phyloP scores from a whole-genome alignment of 2,797 vertebrate genomes.

The Enteromius mattozi region DNA sequence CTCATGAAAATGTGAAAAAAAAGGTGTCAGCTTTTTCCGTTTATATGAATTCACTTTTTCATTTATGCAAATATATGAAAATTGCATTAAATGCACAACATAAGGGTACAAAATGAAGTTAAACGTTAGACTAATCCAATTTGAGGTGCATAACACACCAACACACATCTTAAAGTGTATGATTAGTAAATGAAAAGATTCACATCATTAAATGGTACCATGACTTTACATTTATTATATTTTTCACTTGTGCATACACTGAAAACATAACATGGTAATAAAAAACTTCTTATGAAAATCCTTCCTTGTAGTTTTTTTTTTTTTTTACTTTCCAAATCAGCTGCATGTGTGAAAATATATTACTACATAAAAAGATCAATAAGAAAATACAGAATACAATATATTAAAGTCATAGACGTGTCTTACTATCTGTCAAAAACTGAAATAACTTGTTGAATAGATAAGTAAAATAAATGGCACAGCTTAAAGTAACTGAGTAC shows the following conservation, averaged over 20 bases:
- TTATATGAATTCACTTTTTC: not conserved
- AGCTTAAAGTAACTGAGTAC: conserved; percentile 61
- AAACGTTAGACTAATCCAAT: not conserved
- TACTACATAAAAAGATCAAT: conserved; percentile 80
- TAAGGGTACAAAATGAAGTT: not conserved
- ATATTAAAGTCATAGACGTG: conserved; percentile 80
- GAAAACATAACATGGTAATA: conserved; percentile 71
- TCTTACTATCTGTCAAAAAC: conserved; percentile 66
- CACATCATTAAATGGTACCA: conserved; percentile 67
- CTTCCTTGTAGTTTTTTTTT: conserved; percentile 58
- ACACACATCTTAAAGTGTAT: too few species aligned
- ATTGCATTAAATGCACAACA: not conserved
- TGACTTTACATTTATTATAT: conserved; percentile 73
- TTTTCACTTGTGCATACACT: conserved; percentile 75
- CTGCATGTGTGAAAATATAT: conserved; percentile 85
- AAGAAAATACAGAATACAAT: conserved; percentile 75
- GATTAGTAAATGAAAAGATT: not conserved
- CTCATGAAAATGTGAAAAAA: conserved; percentile 14
- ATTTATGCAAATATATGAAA: not conserved
- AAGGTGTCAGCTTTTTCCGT: not conserved
- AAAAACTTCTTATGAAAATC: conserved; percentile 66
- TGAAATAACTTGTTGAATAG: conserved; percentile 58
- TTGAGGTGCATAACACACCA: too few species aligned
- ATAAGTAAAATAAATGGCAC: conserved; percentile 72
- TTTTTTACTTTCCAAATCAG: conserved; percentile 70